These are phyloP conservation scores for Pyrocephalus nanus DNA, from an alignment of 2,797 vertebrate species.

Conservation along the genomic window DNA sequence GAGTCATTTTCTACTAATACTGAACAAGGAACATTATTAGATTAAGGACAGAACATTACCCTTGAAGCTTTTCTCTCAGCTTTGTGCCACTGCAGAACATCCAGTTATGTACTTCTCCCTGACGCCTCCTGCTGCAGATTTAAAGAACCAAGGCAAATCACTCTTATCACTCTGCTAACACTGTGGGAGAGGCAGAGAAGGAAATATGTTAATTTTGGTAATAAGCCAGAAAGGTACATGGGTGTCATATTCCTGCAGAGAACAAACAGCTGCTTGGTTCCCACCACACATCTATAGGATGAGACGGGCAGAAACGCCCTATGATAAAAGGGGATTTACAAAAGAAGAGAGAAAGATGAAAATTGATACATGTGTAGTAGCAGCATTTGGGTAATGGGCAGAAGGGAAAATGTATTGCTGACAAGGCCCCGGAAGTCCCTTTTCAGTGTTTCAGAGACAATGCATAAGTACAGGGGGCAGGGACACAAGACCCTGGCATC, in stretches of 20 bases:
- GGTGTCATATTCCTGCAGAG: conserved; percentile 21
- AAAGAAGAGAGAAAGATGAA: background rate
- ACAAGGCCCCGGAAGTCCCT: background rate
- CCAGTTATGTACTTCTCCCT: conserved; percentile 14
- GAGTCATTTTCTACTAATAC: conserved; percentile 44
- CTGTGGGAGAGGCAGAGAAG: background rate
- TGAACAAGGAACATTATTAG: conserved; percentile 51
- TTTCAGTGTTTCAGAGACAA: background rate
- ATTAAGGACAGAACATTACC: conserved; percentile 61
- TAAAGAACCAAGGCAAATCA: conserved; percentile 26
- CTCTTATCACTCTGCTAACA: background rate
- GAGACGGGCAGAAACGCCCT: background rate
- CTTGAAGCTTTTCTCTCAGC: conserved; percentile 42
- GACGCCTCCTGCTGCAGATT: background rate
- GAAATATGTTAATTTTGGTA: conserved; percentile 10
- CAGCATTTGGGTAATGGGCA: background rate
- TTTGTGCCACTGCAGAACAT: conserved; percentile 19
- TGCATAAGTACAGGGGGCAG: background rate
- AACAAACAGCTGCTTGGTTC: conserved; percentile 33
- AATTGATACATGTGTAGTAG: conserved; percentile 16
- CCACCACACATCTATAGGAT: conserved; percentile 20
- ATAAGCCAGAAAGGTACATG: background rate
- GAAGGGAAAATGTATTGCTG: background rate
- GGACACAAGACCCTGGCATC: background rate
- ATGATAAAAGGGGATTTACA: conserved; percentile 4